Conservation (phyloP, 2,888 invertebrate genomes). For the Amblyjoppa fuscipennis region DNA sequence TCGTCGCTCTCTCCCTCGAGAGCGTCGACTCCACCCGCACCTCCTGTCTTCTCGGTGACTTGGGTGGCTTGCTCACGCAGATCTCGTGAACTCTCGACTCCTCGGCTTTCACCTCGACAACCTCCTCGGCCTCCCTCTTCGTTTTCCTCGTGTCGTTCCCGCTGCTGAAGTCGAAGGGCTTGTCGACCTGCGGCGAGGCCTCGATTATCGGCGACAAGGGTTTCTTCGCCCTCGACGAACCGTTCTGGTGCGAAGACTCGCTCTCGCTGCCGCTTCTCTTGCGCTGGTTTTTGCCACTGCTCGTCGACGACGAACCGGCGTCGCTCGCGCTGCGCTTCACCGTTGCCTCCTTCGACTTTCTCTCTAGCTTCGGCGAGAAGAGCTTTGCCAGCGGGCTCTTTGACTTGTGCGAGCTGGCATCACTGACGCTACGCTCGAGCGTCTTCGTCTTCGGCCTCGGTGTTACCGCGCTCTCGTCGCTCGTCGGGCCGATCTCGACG, state of each 20-base stretch:
- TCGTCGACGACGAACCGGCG: constrained; percentile 85
- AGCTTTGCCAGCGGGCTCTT: constrained; percentile 79
- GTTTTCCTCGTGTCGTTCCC: constrained; percentile 75
- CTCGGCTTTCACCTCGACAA: constrained; percentile 53
- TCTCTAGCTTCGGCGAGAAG: constrained; percentile 80
- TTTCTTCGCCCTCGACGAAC: constrained; percentile 87
- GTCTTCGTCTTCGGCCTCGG: constrained; percentile 86
- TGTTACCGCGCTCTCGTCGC: constrained; percentile 77
- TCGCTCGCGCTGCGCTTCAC: constrained; percentile 86
- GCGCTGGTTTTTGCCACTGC: constrained; percentile 81
- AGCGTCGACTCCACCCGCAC: constrained; percentile 61
- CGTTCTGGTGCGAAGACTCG: constrained; percentile 86
- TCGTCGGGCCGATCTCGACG: constrained; percentile 86
- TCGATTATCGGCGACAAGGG: constrained; percentile 94
- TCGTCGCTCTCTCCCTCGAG: constrained; percentile 28
- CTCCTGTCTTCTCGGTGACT: constrained; percentile 54
- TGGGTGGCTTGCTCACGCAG: constrained; percentile 51
- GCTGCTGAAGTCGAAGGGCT: constrained; percentile 78
- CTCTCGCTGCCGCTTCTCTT: constrained; percentile 88
- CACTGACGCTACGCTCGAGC: constrained; percentile 85
- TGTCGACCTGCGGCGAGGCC: constrained; percentile 88
- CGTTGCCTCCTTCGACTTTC: constrained; percentile 72
- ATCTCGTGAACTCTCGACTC: constrained; percentile 57
- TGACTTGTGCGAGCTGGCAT: constrained; percentile 80
- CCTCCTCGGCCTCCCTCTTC: constrained; percentile 70